Evolutionary conservation across 2,888 invertebrate species (phyloP).

Genomic region (Fabriciana adippe): DNA sequence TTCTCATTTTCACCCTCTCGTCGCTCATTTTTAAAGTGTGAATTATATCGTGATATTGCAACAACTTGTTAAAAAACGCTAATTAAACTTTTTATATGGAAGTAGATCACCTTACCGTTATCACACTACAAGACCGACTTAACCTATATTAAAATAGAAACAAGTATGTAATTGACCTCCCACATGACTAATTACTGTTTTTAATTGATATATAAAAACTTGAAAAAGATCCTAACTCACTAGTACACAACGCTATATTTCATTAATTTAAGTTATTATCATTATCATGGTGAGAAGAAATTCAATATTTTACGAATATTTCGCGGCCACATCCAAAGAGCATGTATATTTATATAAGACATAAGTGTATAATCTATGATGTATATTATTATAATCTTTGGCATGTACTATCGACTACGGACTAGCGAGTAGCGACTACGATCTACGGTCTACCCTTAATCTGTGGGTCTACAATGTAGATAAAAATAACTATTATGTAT

Average conservation of each 20-base stretch:
- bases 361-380: too few species aligned
- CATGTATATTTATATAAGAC: too few species aligned
- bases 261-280: background rate
- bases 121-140: slow-evolving; percentile 32
- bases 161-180: slow-evolving; percentile 44
- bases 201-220: background rate
- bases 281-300: background rate
- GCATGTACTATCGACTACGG: too few species aligned
- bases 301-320: too few species aligned
- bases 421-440: too few species aligned
- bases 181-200: slow-evolving; percentile 45
- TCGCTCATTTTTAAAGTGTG: slow-evolving; percentile 55
- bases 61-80: too few species aligned
- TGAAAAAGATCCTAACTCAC: background rate
- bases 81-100: slow-evolving; percentile 13
- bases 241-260: slow-evolving; percentile 21
- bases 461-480: too few species aligned
- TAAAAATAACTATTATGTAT: too few species aligned
- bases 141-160: slow-evolving; percentile 40
- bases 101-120: slow-evolving; percentile 19
- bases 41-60: background rate
- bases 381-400: too few species aligned
- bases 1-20: slow-evolving; percentile 90
- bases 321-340: too few species aligned
- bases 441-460: too few species aligned